Percentiles rank a stretch among this genome's conserved stretches.
Evolutionary conservation across 2,888 invertebrate species (phyloP).

Genomic region (Liopterus haemorrhoidalis): DNA sequence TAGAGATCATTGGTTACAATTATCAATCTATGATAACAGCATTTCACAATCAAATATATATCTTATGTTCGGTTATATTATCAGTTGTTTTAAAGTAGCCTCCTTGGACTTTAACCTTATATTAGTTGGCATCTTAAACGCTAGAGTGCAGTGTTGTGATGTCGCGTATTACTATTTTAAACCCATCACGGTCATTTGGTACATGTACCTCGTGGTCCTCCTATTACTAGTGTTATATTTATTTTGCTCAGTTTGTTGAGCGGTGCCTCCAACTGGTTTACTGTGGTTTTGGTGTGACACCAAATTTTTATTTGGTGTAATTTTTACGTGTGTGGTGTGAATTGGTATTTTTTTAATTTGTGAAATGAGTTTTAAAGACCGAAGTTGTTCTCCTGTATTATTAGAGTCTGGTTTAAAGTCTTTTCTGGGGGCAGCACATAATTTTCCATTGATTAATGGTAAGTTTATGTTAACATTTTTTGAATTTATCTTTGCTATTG

Average conservation of each 20-base stretch:
- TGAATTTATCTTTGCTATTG: neutral
- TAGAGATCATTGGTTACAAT: too few relatives aligned
- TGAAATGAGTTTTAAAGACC: constrained; percentile 87
- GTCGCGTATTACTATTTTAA: constrained; percentile 18
- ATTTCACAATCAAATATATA: neutral
- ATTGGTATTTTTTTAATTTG: constrained; percentile 41
- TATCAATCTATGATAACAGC: neutral
- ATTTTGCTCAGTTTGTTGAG: constrained; percentile 21
- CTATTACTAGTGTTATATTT: constrained; percentile 15
- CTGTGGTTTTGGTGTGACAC: neutral
- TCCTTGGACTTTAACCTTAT: constrained; percentile 20
- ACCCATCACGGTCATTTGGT: constrained; percentile 19
- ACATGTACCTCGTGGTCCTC: constrained; percentile 18
- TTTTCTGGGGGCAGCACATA: constrained; percentile 75
- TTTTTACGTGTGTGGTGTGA: neutral
- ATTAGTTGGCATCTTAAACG: constrained; percentile 13
- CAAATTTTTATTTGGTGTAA: constrained; percentile 5
- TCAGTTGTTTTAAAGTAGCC: too few relatives aligned
- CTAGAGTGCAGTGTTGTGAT: constrained; percentile 20
- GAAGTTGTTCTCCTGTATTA: constrained; percentile 75
- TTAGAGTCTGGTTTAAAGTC: constrained; percentile 84
- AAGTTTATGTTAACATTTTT: constrained; percentile 40
- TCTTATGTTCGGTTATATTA: too few relatives aligned
- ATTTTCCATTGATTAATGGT: constrained; percentile 73
- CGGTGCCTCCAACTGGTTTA: constrained; percentile 6